A percentile compares a stretch with the other conserved stretches of the same genome.
Evolutionary conservation across 1,140 invertebrate genomes (phyloP).

Genomic region (Trichoplusia ni): DNA sequence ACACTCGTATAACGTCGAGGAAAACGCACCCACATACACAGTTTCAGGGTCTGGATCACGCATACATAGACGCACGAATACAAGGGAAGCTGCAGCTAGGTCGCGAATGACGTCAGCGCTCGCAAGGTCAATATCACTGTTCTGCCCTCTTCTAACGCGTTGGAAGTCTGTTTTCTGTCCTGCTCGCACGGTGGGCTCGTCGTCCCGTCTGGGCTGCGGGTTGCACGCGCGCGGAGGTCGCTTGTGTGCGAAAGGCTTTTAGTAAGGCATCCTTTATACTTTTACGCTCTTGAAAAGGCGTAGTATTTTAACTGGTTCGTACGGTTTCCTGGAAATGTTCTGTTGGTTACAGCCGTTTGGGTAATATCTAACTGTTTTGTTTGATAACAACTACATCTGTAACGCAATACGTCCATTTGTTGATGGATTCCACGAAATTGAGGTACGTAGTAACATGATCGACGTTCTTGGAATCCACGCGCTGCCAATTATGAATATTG

Average conservation of each 20-base stretch:
- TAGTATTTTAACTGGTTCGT: not conserved
- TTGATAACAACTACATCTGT: no score
- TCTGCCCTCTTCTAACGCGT: constrained; percentile 32
- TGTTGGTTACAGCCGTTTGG: not conserved
- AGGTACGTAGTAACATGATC: no score
- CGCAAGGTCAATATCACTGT: constrained; percentile 77
- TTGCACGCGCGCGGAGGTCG: constrained; percentile 48
- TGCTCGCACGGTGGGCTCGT: constrained; percentile 52
- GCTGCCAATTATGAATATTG: no score
- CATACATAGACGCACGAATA: constrained; percentile 51
- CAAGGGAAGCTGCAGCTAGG: constrained; percentile 70
- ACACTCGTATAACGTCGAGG: constrained; percentile 28
- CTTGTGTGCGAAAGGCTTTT: constrained; percentile 17
- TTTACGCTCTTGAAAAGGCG: not conserved
- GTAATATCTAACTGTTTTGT: not conserved
- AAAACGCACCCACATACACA: constrained; percentile 43
- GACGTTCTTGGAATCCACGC: no score
- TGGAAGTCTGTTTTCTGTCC: constrained; percentile 32
- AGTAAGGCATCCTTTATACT: not conserved
- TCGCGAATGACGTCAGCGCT: constrained; percentile 74
- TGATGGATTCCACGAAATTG: no score
- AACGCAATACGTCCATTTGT: no score
- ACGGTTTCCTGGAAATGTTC: not conserved
- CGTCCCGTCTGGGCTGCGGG: constrained; percentile 62
- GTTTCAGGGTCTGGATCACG: constrained; percentile 78